Evolutionary conservation across 2,797 vertebrate species (phyloP).

Genomic region (Lepus oiostolus): DNA sequence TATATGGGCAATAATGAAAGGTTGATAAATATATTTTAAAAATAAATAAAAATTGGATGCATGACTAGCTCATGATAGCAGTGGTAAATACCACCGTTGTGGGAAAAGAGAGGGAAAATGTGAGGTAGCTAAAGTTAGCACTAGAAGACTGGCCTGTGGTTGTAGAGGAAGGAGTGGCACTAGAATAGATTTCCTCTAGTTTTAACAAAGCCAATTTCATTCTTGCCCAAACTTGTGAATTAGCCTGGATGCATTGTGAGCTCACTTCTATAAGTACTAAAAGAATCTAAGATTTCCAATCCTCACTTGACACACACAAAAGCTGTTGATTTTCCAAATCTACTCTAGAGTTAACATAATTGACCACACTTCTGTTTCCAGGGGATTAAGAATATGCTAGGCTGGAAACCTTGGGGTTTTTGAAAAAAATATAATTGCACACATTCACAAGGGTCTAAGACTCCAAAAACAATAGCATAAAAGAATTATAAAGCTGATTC

Average conservation of each 20-base stretch:
- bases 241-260: background rate
- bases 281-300: conserved; percentile 18
- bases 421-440: background rate
- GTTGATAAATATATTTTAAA: background rate
- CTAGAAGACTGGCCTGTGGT: background rate
- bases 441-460: background rate
- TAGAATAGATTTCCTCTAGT: conserved; percentile 46
- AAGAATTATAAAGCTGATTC: background rate
- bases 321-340: background rate
- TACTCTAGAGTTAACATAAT: conserved; percentile 6
- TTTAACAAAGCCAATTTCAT: background rate
- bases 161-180: background rate
- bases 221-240: background rate
- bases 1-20: background rate
- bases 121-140: background rate
- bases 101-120: background rate
- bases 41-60: background rate
- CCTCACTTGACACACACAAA: background rate
- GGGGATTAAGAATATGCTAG: background rate
- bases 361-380: background rate
- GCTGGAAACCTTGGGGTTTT: background rate
- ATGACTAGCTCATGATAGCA: conserved; percentile 2
- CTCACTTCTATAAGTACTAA: background rate
- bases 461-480: background rate
- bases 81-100: background rate